phyloP scores from a whole-genome alignment of 2,888 invertebrate genomes.

The Tenodera sinensis region DNA sequence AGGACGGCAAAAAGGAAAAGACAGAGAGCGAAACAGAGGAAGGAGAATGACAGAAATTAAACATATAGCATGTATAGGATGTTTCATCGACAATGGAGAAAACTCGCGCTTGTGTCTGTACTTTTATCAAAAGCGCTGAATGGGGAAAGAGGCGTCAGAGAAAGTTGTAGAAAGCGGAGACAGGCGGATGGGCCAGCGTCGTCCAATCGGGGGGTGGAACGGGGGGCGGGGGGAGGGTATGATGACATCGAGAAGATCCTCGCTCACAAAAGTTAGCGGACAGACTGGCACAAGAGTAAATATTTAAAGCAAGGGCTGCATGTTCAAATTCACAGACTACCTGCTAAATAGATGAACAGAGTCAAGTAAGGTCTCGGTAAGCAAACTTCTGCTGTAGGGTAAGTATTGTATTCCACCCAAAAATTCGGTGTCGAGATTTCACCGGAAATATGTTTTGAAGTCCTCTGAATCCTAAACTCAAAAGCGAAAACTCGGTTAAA shows the following conservation, averaged over 20 bases:
- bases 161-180: not conserved
- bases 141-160: not conserved
- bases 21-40: slow-evolving; percentile 1
- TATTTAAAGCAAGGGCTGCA: not conserved
- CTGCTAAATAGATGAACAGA: not conserved
- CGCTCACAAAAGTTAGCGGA: not conserved
- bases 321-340: not conserved
- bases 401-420: too few species aligned
- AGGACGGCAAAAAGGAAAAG: not conserved
- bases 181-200: not conserved
- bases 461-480: too few species aligned
- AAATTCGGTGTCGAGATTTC: too few species aligned
- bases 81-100: slow-evolving; percentile 1
- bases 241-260: not conserved
- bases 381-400: too few species aligned
- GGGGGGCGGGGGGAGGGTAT: not conserved
- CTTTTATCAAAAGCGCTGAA: not conserved
- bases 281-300: not conserved
- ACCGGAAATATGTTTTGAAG: too few species aligned
- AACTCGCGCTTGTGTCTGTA: not conserved
- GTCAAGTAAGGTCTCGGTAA: not conserved
- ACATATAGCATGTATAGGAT: slow-evolving; percentile 1
- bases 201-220: not conserved
- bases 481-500: too few species aligned
- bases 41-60: slow-evolving; percentile 2